These are phyloP conservation scores for Ophiodon elongatus DNA, from an alignment of 2,113 vertebrate species.

Conservation along the genomic window DNA sequence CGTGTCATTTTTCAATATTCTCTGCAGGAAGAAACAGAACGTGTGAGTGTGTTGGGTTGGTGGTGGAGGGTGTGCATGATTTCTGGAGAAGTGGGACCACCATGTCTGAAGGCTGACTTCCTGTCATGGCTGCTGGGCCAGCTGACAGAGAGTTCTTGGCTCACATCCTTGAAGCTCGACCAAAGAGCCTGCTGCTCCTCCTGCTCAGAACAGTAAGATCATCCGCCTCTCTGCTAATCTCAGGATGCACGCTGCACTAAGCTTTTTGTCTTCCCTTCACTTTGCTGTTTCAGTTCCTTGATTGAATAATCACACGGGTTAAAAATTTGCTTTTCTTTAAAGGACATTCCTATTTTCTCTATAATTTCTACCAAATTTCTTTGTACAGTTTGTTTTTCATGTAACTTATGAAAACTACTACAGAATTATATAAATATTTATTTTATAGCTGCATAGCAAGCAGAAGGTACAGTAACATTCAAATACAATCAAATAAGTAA, in stretches of 20 bases:
- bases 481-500: background rate
- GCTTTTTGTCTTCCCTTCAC: background rate
- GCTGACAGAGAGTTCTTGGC: slow-evolving; percentile 76
- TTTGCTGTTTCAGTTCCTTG: background rate
- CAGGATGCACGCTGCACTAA: slow-evolving; percentile 19
- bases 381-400: background rate
- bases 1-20: slow-evolving; percentile 53
- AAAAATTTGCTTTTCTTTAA: background rate
- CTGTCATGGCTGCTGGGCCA: slow-evolving; percentile 73
- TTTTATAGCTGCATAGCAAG: background rate
- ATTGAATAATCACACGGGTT: background rate
- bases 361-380: background rate
- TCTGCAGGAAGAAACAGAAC: slow-evolving; percentile 41
- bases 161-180: slow-evolving; percentile 64
- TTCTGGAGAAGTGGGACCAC: slow-evolving; percentile 88
- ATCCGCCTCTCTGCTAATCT: slow-evolving; percentile 48
- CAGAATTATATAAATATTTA: background rate
- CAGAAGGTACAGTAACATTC: background rate
- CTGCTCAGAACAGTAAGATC: slow-evolving; percentile 55
- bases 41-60: slow-evolving; percentile 50
- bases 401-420: background rate
- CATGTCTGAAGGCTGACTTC: slow-evolving; percentile 81
- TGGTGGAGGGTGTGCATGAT: slow-evolving; percentile 70
- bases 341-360: background rate
- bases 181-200: slow-evolving; percentile 68